phyloP scores from a whole-genome alignment of 1,140 invertebrate genomes.

The Drosophila hydei region DNA sequence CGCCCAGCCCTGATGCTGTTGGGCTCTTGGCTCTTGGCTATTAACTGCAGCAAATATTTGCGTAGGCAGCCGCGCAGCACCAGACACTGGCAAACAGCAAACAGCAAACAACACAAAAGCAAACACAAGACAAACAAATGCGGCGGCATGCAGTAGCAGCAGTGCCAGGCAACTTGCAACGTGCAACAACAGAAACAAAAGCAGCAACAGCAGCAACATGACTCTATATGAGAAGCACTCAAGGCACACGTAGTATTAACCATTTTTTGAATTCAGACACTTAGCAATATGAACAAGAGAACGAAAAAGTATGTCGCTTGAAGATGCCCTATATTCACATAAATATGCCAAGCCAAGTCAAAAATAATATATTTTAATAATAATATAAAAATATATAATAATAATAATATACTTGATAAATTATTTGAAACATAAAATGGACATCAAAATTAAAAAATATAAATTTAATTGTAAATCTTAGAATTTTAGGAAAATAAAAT shows the following conservation, averaged over 20 bases:
- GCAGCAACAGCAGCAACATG: slow-evolving; percentile 2
- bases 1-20: slow-evolving; percentile 44
- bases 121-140: slow-evolving; percentile 33
- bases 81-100: slow-evolving; percentile 64
- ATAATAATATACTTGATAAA: no score
- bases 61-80: slow-evolving; percentile 61
- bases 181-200: slow-evolving; percentile 34
- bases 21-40: slow-evolving; percentile 70
- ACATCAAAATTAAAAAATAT: no score
- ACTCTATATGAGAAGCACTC: slow-evolving; percentile 14
- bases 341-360: no score
- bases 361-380: no score
- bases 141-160: slow-evolving; percentile 32
- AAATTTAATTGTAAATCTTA: no score
- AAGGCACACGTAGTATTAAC: slow-evolving; percentile 11
- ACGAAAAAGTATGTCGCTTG: not conserved
- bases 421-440: no score
- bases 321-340: not conserved
- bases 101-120: slow-evolving; percentile 57
- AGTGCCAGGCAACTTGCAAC: slow-evolving; percentile 1
- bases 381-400: no score
- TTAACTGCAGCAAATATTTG: slow-evolving; percentile 78
- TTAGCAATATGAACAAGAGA: slow-evolving; percentile 29
- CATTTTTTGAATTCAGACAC: slow-evolving; percentile 32
- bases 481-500: no score